Conservation (phyloP, 2,888 invertebrate species). For the Nezara viridula region DNA sequence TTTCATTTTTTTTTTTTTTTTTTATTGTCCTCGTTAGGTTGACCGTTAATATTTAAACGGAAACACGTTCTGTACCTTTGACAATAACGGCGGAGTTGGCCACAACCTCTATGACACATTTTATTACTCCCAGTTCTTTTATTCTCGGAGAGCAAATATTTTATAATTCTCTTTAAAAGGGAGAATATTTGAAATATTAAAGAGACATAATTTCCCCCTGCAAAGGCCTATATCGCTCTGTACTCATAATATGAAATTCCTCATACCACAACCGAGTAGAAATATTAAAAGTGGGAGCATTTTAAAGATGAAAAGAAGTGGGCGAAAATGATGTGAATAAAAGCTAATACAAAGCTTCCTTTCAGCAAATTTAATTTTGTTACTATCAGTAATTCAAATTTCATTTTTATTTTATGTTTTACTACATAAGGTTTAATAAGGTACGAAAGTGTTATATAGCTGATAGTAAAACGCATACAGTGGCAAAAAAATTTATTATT, state of each 20-base stretch:
- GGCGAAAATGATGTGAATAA: background rate
- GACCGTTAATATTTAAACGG: slow-evolving; percentile 21
- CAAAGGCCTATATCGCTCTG: background rate
- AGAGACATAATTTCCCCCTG: background rate
- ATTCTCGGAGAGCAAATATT: background rate
- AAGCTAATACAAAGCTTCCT: no score
- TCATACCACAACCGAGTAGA: background rate
- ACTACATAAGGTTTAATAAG: no score
- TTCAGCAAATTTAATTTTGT: no score
- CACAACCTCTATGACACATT: background rate
- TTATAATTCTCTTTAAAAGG: background rate
- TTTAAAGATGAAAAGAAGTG: background rate
- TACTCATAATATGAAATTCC: background rate
- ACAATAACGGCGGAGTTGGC: background rate
- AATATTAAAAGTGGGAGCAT: background rate
- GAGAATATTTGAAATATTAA: background rate
- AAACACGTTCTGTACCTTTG: background rate
- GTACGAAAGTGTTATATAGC: no score
- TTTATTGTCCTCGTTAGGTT: background rate
- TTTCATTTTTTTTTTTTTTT: background rate
- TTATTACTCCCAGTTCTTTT: slow-evolving; percentile 16
- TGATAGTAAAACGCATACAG: no score
- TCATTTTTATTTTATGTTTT: no score
- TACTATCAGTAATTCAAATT: no score
- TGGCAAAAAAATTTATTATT: no score